Base-by-base conservation (phyloP, 2,888 invertebrate species). In the Pegoplata infirma region DNA sequence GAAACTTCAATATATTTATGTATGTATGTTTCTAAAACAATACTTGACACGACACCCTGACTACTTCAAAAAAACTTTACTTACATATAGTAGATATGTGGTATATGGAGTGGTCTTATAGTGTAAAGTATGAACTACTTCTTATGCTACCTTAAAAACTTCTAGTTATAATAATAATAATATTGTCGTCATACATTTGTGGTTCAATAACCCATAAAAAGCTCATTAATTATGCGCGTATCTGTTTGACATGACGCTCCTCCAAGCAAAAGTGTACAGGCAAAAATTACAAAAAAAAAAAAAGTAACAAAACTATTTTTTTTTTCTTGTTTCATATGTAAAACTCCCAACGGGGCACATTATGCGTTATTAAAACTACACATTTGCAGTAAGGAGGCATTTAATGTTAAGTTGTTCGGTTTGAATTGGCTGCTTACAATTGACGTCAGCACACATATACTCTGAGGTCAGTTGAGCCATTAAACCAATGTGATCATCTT, bases 191-290 rank as follows among this genome's bases (percentile, higher is more conserved):
- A 76, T 73, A 69, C 55, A 67, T 66, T 76, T 73, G 84, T 83
- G 86, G 87, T 87, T 88, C 87, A 87, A 87, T 87, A 87, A 87
- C 88, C 87, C 88, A 87, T 87, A 88, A 88, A 82, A 87, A 85
- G 83, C 87, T 88, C 86, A 87, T 87, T 87, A 87, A 87, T 87
- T 87, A 87, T 87, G 88, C 87, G 84, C 87, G 84, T 87, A 87
- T 86, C 82, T 81, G 78, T 80, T 84, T 80, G 79, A 77, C 76
- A 80, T 76, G 81, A 76, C 80, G 78, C 75, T 80, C 71, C 81
- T 80, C 71, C 69, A 74, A 79, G 73, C 71, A 73, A 66, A 61
- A 36, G 36, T 21, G 53, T 47, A 74, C 19, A 10, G 53, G 12
- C 17, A 14, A 21, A 23, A 67, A n/a, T n/a, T n/a, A 44, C 36